These are phyloP conservation scores for Microctonus aethiopoides DNA, from an alignment of 2,888 invertebrate genomes.

Conservation along the genomic window DNA sequence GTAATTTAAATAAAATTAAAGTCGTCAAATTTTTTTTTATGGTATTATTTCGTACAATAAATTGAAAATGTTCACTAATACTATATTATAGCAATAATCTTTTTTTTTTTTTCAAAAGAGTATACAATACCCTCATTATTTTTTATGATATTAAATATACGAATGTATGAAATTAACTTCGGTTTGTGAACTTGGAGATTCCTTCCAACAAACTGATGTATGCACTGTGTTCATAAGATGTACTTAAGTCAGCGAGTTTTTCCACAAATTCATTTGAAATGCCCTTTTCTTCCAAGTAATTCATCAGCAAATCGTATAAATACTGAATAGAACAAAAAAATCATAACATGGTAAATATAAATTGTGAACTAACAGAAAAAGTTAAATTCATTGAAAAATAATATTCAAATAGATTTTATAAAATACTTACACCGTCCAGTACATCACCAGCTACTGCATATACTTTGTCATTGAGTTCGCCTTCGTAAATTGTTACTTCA, in stretches of 20 bases:
- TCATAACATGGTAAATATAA: background rate
- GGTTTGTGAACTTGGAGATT: slow-evolving; percentile 85
- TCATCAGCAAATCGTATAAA: slow-evolving; percentile 93
- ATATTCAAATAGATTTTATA: background rate
- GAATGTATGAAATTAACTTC: slow-evolving; percentile 62
- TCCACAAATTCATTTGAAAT: slow-evolving; percentile 92
- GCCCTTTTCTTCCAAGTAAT: slow-evolving; percentile 95
- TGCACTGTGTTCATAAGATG: slow-evolving; percentile 90
- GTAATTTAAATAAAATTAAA: no score
- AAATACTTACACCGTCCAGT: slow-evolving; percentile 92
- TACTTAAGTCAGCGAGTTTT: slow-evolving; percentile 88
- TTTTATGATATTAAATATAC: background rate
- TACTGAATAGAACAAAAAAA: slow-evolving; percentile 77
- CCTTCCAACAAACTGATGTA: slow-evolving; percentile 91
- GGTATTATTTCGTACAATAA: no score
- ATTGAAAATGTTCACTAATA: background rate
- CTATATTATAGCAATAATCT: background rate
- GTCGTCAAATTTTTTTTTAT: no score
- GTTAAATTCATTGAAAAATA: background rate
- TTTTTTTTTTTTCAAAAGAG: slow-evolving; percentile 13
- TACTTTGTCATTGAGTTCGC: slow-evolving; percentile 87
- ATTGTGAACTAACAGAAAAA: slow-evolving; percentile 10
- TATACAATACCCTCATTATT: background rate
- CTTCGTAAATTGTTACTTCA: slow-evolving; percentile 89
- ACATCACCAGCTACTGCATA: slow-evolving; percentile 94